phyloP scores from a whole-genome alignment of 2,888 invertebrate genomes.

The Leucophora obtusa region DNA sequence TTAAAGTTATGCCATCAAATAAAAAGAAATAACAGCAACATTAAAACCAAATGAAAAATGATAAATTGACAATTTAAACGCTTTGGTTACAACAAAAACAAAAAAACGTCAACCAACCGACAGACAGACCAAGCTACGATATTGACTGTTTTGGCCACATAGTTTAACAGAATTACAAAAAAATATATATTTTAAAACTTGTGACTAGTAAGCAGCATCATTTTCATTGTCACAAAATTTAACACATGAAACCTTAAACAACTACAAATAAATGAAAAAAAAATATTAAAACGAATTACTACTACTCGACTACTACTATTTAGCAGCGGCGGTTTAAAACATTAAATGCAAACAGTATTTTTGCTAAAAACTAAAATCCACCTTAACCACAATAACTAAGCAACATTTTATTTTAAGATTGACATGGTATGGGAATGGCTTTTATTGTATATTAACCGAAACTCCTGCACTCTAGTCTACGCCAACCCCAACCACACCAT shows the following conservation, averaged over 20 bases:
- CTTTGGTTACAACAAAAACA: slow-evolving; percentile 48
- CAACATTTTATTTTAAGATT: slow-evolving; percentile 51
- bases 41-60: slow-evolving; percentile 61
- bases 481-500: slow-evolving; percentile 23
- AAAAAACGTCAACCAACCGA: slow-evolving; percentile 23
- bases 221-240: slow-evolving; percentile 65
- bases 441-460: slow-evolving; percentile 15
- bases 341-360: slow-evolving; percentile 26
- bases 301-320: slow-evolving; percentile 31
- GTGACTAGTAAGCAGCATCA: slow-evolving; percentile 57
- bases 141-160: slow-evolving; percentile 46
- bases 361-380: slow-evolving; percentile 44
- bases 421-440: slow-evolving; percentile 63
- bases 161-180: slow-evolving; percentile 32
- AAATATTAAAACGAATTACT: slow-evolving; percentile 37
- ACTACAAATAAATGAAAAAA: slow-evolving; percentile 6
- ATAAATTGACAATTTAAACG: slow-evolving; percentile 67
- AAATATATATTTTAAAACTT: slow-evolving; percentile 12
- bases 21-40: slow-evolving; percentile 41
- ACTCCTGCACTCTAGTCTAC: slow-evolving; percentile 33
- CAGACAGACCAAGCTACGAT: slow-evolving; percentile 11
- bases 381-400: slow-evolving; percentile 55
- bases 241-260: slow-evolving; percentile 55
- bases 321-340: slow-evolving; percentile 36
- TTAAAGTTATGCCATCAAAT: slow-evolving; percentile 64